Conservation (phyloP, 1,140 invertebrate species). For the Aphelinus certus region DNA sequence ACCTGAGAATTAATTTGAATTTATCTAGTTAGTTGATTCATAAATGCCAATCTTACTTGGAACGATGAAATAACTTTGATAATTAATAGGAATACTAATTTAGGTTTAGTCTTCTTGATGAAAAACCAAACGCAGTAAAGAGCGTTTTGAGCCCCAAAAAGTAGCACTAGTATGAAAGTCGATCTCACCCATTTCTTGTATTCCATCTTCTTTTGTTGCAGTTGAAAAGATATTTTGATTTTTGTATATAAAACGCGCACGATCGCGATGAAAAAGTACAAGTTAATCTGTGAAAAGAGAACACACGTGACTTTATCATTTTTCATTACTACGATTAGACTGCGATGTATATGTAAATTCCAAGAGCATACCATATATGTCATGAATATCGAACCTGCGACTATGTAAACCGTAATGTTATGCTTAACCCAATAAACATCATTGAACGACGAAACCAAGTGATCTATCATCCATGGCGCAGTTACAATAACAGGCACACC, state of each 20-base stretch:
- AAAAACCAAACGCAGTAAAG: constrained; percentile 2
- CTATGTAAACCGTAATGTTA: neutral
- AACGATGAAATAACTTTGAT: constrained; percentile 10
- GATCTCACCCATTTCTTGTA: constrained; percentile 2
- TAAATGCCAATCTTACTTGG: constrained; percentile 10
- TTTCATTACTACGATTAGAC: too few species aligned
- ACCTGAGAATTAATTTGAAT: too few species aligned
- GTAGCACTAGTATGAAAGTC: constrained; percentile 1
- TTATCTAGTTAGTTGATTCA: neutral
- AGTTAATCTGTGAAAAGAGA: neutral
- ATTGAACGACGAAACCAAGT: neutral
- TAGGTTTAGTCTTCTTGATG: constrained; percentile 1
- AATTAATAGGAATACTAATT: neutral
- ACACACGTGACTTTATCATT: too few species aligned
- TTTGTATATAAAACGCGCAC: neutral
- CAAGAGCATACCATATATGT: neutral
- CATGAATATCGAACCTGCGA: neutral
- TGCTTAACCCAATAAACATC: constrained; percentile 11
- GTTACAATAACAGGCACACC: neutral
- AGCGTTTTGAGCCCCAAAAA: neutral
- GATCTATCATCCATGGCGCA: neutral
- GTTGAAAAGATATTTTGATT: neutral
- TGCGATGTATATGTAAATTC: too few species aligned
- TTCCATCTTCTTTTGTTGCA: constrained; percentile 9
- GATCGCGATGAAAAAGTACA: constrained; percentile 2